A percentile compares a stretch with the other conserved stretches of the same genome.
These are phyloP conservation scores for Sebastes nivosus DNA, from an alignment of 2,797 vertebrate genomes.

Conservation along the genomic window DNA sequence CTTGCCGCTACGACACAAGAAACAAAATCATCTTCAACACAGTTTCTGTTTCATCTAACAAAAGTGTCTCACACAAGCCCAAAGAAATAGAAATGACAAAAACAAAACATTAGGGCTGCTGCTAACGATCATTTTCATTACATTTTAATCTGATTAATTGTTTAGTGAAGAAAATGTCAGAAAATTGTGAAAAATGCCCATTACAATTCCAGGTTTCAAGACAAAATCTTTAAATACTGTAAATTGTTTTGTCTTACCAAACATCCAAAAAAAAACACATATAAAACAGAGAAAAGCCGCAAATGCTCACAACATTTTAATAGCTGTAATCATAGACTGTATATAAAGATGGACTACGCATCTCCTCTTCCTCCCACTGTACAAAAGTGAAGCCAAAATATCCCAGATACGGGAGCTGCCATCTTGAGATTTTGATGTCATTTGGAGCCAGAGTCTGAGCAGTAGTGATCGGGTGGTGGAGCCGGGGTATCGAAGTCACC, in stretches of 20 bases:
- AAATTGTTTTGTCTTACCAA: neutral
- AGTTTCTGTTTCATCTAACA: neutral
- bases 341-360: too few relatives aligned
- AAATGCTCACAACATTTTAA: neutral
- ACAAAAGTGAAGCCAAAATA: too few relatives aligned
- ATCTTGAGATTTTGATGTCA: too few relatives aligned
- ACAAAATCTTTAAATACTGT: neutral
- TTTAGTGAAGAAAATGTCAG: neutral
- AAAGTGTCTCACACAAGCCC: neutral
- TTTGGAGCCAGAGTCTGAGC: too few relatives aligned
- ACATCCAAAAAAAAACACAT: neutral
- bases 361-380: too few relatives aligned
- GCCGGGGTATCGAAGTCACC: too few relatives aligned
- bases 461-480: too few relatives aligned
- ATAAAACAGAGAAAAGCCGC: neutral
- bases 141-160: neutral
- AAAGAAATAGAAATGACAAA: neutral
- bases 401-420: too few relatives aligned
- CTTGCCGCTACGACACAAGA: conserved; percentile 79
- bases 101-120: neutral
- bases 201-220: neutral
- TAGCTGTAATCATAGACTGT: neutral
- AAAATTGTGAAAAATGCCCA: neutral
- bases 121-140: neutral
- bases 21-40: conserved; percentile 27